These are phyloP conservation scores for Sphaeridia pumilis DNA, from an alignment of 2,888 invertebrate genomes.

Conservation along the genomic window DNA sequence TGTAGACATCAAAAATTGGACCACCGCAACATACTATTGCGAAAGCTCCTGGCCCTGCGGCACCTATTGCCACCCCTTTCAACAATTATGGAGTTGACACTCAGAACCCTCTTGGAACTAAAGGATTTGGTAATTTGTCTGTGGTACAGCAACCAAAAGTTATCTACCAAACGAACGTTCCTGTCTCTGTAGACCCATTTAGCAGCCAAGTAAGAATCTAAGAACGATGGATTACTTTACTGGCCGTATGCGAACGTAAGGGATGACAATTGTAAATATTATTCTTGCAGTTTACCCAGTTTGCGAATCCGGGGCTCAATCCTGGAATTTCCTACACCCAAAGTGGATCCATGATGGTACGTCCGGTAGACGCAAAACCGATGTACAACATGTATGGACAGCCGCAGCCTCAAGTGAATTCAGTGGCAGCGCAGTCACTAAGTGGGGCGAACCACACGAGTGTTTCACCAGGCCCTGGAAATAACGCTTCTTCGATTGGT, in stretches of 20 bases:
- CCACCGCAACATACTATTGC: constrained; percentile 9
- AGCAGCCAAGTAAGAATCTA: constrained; percentile 18
- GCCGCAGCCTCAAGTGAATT: constrained; percentile 1
- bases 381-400: neutral
- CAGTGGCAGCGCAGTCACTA: no score
- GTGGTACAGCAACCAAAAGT: constrained; percentile 29
- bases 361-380: constrained; percentile 5
- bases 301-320: constrained; percentile 1
- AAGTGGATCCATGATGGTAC: neutral
- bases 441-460: constrained; percentile 20
- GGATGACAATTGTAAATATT: neutral
- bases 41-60: constrained; percentile 21
- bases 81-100: constrained; percentile 20
- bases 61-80: constrained; percentile 26
- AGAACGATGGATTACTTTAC: neutral
- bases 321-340: neutral
- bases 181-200: constrained; percentile 10
- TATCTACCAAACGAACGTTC: constrained; percentile 22
- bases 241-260: neutral
- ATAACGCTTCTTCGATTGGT: constrained; percentile 14
- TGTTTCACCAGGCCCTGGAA: constrained; percentile 28
- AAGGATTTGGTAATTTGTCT: constrained; percentile 23
- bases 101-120: constrained; percentile 15
- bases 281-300: constrained; percentile 7
- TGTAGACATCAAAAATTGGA: constrained; percentile 1